phyloP scores from a whole-genome alignment of 2,888 invertebrate genomes.

The Dusona sp. region DNA sequence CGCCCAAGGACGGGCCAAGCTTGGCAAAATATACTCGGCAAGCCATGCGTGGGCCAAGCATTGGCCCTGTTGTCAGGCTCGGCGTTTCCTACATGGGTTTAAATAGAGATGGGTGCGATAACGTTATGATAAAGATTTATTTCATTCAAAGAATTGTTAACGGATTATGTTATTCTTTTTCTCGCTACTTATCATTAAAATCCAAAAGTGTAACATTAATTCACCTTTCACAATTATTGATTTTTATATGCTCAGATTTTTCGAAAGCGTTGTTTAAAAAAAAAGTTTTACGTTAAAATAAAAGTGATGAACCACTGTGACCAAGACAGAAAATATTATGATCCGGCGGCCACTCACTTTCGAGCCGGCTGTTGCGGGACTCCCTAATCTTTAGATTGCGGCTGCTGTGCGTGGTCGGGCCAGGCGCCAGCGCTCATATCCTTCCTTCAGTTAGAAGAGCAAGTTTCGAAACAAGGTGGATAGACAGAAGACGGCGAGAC shows the following conservation, averaged over 20 bases:
- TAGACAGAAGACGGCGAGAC: constrained; percentile 46
- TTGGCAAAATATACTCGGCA: too few species aligned
- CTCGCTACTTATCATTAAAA: neutral
- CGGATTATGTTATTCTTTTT: neutral
- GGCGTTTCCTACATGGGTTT: too few species aligned
- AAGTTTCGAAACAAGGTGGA: constrained; percentile 53
- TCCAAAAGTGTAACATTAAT: too few species aligned
- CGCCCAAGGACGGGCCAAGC: too few species aligned
- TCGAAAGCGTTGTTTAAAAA: neutral
- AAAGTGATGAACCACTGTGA: constrained; percentile 2
- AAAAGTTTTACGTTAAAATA: neutral
- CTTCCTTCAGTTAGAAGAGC: constrained; percentile 25
- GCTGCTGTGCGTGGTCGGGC: constrained; percentile 43
- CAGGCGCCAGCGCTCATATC: constrained; percentile 44
- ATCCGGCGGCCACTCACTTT: constrained; percentile 33
- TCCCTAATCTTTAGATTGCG: constrained; percentile 53
- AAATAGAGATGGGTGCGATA: neutral
- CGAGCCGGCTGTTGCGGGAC: constrained; percentile 44
- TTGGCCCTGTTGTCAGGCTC: too few species aligned
- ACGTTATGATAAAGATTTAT: neutral
- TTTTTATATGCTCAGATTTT: neutral
- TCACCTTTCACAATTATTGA: neutral
- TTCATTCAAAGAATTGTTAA: neutral
- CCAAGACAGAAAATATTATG: constrained; percentile 6
- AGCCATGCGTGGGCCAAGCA: too few species aligned